Evolutionary conservation across 2,113 vertebrate species (phyloP).

Genomic region (Neogobius melanostomus): DNA sequence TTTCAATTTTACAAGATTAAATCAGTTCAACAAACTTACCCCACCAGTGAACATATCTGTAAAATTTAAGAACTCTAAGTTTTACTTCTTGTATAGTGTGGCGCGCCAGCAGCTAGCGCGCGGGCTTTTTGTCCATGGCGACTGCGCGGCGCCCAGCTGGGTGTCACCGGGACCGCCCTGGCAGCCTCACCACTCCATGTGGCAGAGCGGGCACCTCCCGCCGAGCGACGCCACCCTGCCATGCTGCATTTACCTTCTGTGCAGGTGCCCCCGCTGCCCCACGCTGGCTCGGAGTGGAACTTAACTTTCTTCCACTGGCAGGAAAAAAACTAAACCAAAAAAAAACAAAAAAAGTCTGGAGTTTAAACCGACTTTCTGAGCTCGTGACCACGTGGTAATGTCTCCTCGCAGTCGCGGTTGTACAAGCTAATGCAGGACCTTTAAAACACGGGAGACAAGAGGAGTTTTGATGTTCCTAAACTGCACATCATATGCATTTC

Average conservation of each 20-base stretch:
- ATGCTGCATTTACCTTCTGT: slow-evolving; percentile 76
- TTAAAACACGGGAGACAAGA: slow-evolving; percentile 42
- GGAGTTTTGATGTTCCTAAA: slow-evolving; percentile 49
- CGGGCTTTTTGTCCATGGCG: slow-evolving; percentile 50
- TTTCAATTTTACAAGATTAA: too few species aligned
- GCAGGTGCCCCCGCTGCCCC: slow-evolving; percentile 73
- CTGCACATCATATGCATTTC: slow-evolving; percentile 44
- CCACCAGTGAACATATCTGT: too few species aligned
- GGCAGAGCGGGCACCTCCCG: slow-evolving; percentile 56
- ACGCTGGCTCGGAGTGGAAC: slow-evolving; percentile 45
- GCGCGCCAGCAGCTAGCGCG: slow-evolving; percentile 63
- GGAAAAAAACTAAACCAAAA: slow-evolving; percentile 25
- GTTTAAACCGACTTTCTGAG: neutral
- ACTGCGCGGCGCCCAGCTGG: slow-evolving; percentile 63
- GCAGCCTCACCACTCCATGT: slow-evolving; percentile 69
- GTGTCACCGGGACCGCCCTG: slow-evolving; percentile 63
- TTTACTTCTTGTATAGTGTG: slow-evolving; percentile 52
- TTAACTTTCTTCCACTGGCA: slow-evolving; percentile 31
- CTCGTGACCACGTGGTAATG: too few species aligned
- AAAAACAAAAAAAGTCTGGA: too few species aligned
- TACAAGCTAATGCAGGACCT: too few species aligned
- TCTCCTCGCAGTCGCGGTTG: too few species aligned
- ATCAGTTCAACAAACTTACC: too few species aligned
- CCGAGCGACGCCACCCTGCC: slow-evolving; percentile 61
- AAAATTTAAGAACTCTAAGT: too few species aligned